Conservation (phyloP, 2,888 invertebrate genomes). For the Amphipyra berbera region DNA sequence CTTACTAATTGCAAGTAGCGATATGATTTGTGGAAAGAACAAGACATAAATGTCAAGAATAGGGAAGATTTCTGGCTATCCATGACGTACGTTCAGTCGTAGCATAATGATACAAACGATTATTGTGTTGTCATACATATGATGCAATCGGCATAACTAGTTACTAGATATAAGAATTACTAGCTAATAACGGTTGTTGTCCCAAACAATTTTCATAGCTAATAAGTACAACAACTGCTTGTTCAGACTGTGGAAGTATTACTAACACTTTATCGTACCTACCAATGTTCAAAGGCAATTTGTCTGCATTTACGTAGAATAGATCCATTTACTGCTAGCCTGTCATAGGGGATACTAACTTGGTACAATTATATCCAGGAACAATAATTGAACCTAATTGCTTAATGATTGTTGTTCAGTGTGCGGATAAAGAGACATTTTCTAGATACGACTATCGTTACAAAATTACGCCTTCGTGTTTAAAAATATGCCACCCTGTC, state of each 20-base stretch:
- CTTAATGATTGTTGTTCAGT: slow-evolving; percentile 77
- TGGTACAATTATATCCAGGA: slow-evolving; percentile 74
- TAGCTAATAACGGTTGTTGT: slow-evolving; percentile 29
- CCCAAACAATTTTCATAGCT: slow-evolving; percentile 50
- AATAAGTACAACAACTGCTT: slow-evolving; percentile 43
- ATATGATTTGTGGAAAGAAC: not conserved
- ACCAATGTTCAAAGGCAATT: slow-evolving; percentile 65
- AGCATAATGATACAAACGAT: slow-evolving; percentile 4
- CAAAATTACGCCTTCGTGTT: slow-evolving; percentile 69
- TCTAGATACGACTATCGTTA: slow-evolving; percentile 67
- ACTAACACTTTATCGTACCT: slow-evolving; percentile 53
- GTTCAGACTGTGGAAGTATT: slow-evolving; percentile 27
- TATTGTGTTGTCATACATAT: slow-evolving; percentile 25
- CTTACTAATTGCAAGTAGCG: too few species aligned
- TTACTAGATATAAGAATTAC: too few species aligned
- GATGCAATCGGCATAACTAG: slow-evolving; percentile 6
- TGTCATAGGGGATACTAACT: slow-evolving; percentile 65
- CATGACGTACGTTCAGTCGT: not conserved
- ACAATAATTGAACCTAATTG: slow-evolving; percentile 82
- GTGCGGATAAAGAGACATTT: slow-evolving; percentile 71
- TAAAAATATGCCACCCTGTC: slow-evolving; percentile 69
- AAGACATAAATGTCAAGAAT: slow-evolving; percentile 13
- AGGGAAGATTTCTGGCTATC: not conserved
- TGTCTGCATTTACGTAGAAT: slow-evolving; percentile 67
- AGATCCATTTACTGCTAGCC: slow-evolving; percentile 70